phyloP scores from a whole-genome alignment of 2,113 vertebrate species.

The Hylia prasina region DNA sequence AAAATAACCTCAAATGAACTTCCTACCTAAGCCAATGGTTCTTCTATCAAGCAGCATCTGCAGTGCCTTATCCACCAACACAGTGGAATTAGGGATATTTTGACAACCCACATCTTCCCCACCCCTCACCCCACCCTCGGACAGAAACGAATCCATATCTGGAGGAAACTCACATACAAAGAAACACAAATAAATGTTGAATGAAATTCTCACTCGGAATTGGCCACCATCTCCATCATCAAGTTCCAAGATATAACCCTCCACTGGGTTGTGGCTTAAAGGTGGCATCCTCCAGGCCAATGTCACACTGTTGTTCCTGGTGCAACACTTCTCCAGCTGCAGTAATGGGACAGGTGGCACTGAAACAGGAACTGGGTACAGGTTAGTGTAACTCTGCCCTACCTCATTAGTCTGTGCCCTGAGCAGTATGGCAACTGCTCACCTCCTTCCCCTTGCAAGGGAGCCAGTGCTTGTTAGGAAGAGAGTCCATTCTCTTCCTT shows the following conservation, averaged over 20 bases:
- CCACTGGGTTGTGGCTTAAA: constrained; percentile 78
- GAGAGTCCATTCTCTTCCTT: not conserved
- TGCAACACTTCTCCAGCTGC: constrained; percentile 96
- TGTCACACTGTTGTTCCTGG: constrained; percentile 94
- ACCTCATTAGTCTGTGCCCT: not conserved
- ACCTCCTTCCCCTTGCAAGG: not conserved
- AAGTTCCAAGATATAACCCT: constrained; percentile 95
- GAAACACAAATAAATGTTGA: constrained; percentile 40
- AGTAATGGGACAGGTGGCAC: constrained; percentile 88
- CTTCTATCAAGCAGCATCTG: not conserved
- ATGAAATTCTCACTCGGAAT: constrained; percentile 84
- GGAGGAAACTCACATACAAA: constrained; percentile 24
- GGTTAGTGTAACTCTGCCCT: constrained; percentile 61
- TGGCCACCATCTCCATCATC: constrained; percentile 95
- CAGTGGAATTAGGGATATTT: not conserved
- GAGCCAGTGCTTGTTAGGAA: not conserved
- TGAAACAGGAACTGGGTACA: constrained; percentile 70
- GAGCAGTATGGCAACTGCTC: not conserved
- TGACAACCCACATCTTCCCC: not conserved
- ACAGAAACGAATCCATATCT: not conserved
- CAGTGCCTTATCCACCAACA: not conserved
- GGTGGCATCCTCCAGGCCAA: constrained; percentile 91
- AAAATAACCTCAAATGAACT: not conserved
- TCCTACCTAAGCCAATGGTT: not conserved
- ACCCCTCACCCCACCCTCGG: not conserved